phyloP scores from a whole-genome alignment of 2,113 vertebrate genomes.

The Oreotragus oreotragus region DNA sequence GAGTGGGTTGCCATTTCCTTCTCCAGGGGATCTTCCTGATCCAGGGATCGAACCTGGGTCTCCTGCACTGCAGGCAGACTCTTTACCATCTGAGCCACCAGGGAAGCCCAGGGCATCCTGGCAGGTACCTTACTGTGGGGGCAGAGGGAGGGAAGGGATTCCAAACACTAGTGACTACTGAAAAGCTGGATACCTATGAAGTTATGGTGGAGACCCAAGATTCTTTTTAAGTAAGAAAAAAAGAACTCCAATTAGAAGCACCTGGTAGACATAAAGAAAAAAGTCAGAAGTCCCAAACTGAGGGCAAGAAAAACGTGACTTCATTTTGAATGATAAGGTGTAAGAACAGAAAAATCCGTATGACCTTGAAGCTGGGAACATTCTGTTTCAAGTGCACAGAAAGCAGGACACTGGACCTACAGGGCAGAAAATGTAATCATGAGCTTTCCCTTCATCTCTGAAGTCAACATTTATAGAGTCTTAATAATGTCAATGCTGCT shows the following conservation, averaged over 20 bases:
- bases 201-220: background rate
- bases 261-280: background rate
- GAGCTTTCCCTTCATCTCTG: background rate
- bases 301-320: background rate
- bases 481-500: constrained; percentile 16
- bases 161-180: background rate
- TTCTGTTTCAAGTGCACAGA: background rate
- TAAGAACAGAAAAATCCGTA: background rate
- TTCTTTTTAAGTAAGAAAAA: background rate
- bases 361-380: background rate
- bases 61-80: background rate
- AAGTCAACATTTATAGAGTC: constrained; percentile 30
- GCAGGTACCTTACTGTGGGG: too few species aligned
- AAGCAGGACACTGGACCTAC: background rate
- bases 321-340: background rate
- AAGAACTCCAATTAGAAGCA: background rate
- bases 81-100: background rate
- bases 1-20: background rate
- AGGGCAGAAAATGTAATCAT: background rate
- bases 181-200: background rate
- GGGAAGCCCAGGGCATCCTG: background rate
- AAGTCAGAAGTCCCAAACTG: background rate
- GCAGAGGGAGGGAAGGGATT: background rate
- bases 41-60: rapidly evolving
- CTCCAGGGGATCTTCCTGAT: background rate